Evolutionary conservation across 2,797 vertebrate species (phyloP).

Genomic region (Falco berigora): DNA sequence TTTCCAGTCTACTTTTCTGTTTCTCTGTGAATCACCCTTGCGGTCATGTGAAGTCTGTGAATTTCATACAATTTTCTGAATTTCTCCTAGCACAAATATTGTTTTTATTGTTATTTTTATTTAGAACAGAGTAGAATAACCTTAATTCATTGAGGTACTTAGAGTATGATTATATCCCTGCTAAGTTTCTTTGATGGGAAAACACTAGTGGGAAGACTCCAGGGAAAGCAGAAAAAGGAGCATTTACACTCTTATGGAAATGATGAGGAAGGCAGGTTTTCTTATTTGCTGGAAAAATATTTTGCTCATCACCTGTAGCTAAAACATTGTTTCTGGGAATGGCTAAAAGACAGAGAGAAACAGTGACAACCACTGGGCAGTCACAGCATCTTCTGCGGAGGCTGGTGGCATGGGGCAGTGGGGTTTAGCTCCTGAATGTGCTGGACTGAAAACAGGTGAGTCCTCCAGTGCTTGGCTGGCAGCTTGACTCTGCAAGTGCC

Average conservation of each 20-base stretch:
- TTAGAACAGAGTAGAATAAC: not conserved
- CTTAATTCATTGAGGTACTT: not conserved
- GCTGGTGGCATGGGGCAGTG: not conserved
- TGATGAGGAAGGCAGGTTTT: not conserved
- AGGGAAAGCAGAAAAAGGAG: not conserved
- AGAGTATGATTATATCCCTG: not conserved
- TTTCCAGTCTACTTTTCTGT: not conserved
- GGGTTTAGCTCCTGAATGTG: not conserved
- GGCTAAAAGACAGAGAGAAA: not conserved
- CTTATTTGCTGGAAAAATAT: rapidly evolving
- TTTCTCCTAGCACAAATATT: not conserved
- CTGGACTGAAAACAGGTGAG: not conserved
- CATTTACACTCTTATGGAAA: not conserved
- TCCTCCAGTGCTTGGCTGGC: not conserved
- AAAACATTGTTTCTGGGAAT: not conserved
- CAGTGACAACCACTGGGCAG: not conserved
- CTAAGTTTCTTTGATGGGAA: not conserved
- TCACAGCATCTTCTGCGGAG: not conserved
- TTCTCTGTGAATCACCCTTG: not conserved
- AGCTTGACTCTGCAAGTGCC: not conserved
- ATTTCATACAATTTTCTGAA: not conserved
- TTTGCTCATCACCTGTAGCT: not conserved
- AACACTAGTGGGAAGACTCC: not conserved
- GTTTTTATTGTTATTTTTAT: not conserved
- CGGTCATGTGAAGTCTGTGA: not conserved